Evolutionary conservation across 2,888 invertebrate species (phyloP).

Genomic region (Carabus problematicus): DNA sequence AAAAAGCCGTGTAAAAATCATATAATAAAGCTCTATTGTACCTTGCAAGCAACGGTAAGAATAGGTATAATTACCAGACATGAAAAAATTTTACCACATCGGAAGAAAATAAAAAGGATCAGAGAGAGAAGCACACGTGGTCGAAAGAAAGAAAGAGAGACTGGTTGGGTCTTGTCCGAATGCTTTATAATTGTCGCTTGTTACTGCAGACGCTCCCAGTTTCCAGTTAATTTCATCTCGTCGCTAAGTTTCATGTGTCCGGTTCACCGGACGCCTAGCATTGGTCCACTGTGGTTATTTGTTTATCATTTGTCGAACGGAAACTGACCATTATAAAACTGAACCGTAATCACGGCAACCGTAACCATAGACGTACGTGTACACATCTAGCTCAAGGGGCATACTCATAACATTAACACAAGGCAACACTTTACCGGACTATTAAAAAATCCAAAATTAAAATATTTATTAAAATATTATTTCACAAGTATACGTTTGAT

Average conservation of each 20-base stretch:
- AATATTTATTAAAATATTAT: too few species aligned
- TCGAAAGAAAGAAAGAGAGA: constrained; percentile 6
- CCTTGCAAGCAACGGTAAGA: constrained; percentile 12
- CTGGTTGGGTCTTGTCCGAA: constrained; percentile 11
- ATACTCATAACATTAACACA: too few species aligned
- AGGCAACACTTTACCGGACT: too few species aligned
- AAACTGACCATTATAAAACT: constrained; percentile 21
- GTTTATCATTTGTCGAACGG: constrained; percentile 17
- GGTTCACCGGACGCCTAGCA: not conserved
- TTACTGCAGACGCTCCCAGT: constrained; percentile 31
- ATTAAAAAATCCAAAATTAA: too few species aligned
- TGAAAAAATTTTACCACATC: constrained; percentile 8
- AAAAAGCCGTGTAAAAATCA: constrained; percentile 8
- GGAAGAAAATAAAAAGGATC: not conserved
- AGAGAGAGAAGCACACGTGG: too few species aligned
- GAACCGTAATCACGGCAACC: constrained; percentile 11
- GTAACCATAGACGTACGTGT: not conserved
- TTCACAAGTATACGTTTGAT: too few species aligned
- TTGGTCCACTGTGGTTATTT: constrained; percentile 2
- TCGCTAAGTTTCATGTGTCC: not conserved
- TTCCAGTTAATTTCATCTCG: constrained; percentile 29
- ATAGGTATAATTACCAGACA: constrained; percentile 23
- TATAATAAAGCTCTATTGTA: constrained; percentile 16
- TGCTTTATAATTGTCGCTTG: constrained; percentile 35
- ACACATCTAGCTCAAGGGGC: not conserved